phyloP scores from a whole-genome alignment of 2,797 vertebrate species.

The Acipenser transmontanus region DNA sequence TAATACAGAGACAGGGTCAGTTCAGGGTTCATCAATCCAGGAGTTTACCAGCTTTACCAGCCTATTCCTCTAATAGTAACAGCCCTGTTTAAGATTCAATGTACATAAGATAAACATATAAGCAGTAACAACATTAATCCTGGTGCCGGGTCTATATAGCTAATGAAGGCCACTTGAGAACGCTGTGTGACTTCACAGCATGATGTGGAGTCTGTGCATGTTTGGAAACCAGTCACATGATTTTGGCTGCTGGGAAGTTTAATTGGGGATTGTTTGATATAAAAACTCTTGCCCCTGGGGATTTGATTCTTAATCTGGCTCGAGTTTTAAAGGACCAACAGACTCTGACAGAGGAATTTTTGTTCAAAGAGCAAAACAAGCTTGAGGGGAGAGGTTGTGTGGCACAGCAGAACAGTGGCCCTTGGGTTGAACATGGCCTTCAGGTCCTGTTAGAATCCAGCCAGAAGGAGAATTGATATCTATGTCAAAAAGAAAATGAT shows the following conservation, averaged over 20 bases:
- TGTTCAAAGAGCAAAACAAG: too few relatives aligned
- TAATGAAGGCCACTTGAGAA: conserved; percentile 12
- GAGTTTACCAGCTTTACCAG: neutral
- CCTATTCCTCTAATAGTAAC: neutral
- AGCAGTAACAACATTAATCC: neutral
- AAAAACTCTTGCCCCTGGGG: neutral
- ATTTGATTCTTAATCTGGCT: neutral
- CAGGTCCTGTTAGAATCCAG: too few relatives aligned
- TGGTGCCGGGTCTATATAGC: neutral
- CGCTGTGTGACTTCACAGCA: conserved; percentile 13
- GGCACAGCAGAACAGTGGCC: too few relatives aligned
- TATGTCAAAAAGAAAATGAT: too few relatives aligned
- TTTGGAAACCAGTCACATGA: conserved; percentile 30
- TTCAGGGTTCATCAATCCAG: too few relatives aligned
- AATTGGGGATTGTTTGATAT: conserved; percentile 13
- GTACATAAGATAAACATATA: neutral
- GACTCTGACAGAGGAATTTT: neutral
- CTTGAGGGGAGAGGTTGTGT: too few relatives aligned
- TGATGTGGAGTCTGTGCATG: conserved; percentile 9
- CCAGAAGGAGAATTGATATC: too few relatives aligned
- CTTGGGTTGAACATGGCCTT: too few relatives aligned
- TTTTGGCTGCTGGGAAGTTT: conserved; percentile 5
- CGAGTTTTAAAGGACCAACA: too few relatives aligned
- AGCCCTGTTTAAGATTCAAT: neutral
- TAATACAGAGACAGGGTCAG: too few relatives aligned